Evolutionary conservation across 2,113 vertebrate species (phyloP), one percentile per base, ranked within the genome.

Genomic region (Aegithalos caudatus): DNA sequence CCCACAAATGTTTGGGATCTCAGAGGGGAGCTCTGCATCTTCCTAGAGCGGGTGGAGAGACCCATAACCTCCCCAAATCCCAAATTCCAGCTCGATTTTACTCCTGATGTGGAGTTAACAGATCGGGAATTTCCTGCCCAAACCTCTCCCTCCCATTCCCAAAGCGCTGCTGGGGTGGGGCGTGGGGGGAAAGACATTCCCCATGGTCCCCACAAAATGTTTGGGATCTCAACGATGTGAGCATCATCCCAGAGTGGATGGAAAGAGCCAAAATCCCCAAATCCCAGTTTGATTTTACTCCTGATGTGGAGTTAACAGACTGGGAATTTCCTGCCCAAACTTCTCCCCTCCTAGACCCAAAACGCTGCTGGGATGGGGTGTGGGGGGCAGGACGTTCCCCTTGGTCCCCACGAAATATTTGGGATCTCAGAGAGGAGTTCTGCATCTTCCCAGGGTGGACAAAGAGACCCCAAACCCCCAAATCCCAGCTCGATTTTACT

Each of bases 91-190:
- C 9, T 35, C 4, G 1, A 1, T 17, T 35, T 53, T 23, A 4
- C 5, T 53, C 38, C 48, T 19, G 38, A 24, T 18, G 7, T 50
- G 81, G 92, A 76, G 70, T 48, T 51, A 44, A 86, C 83, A 48
- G 86, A 94, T 80, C 31, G 88, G 92, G 93, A 94, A 92, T 88
- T 92, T 92, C 81, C 86, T 92, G 71, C 37, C 88, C 6, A 2
- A 48, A 44, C 2, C 23, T 65, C 58, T 66, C 40, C 40, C 40
- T 12, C 40, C 12, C 40, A 40, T 12, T 11, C 15, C 42, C 42
- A 44, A 44, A 44, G 17, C 15, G 42, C 42, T 44, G 42, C 42
- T 44, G 42, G 42, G 42, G 42, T 7, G 15, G 42, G 14, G 15
- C 18, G 44, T 18, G 44, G 44, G 17, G 44, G 18, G 42, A 14